Evolutionary conservation across 1,140 invertebrate species (phyloP).

Genomic region (Zaprionus inermis): DNA sequence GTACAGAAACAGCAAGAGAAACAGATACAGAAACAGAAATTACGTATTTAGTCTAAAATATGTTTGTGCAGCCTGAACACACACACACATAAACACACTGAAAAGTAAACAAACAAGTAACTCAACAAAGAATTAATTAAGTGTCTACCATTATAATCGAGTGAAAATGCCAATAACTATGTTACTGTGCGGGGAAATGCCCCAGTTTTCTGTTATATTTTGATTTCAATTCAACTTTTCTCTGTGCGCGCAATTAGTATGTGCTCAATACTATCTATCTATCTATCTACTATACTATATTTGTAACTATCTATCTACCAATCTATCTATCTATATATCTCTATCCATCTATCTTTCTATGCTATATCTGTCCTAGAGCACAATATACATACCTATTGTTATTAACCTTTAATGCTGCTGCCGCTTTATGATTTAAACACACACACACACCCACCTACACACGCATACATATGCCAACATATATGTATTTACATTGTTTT

Average conservation of each 20-base stretch:
- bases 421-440: constrained; percentile 51
- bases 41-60: constrained; percentile 62
- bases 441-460: constrained; percentile 2
- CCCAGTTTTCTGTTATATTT: constrained; percentile 44
- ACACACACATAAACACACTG: constrained; percentile 18
- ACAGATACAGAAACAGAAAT: constrained; percentile 36
- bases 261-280: constrained; percentile 40
- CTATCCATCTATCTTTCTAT: constrained; percentile 31
- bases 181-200: constrained; percentile 33
- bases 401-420: constrained; percentile 65
- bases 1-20: constrained; percentile 26
- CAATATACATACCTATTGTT: constrained; percentile 53
- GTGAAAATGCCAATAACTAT: constrained; percentile 69
- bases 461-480: constrained; percentile 4
- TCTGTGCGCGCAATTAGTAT: constrained; percentile 65
- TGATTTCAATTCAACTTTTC: constrained; percentile 46
- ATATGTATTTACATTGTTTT: constrained; percentile 20
- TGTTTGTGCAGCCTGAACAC: constrained; percentile 58
- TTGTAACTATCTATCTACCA: constrained; percentile 35
- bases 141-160: constrained; percentile 70
- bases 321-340: constrained; percentile 33
- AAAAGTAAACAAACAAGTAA: constrained; percentile 36
- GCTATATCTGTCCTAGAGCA: constrained; percentile 58
- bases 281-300: constrained; percentile 16
- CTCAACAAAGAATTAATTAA: constrained; percentile 53